phyloP scores from a whole-genome alignment of 2,797 vertebrate genomes.

The Cercopithecus mitis region DNA sequence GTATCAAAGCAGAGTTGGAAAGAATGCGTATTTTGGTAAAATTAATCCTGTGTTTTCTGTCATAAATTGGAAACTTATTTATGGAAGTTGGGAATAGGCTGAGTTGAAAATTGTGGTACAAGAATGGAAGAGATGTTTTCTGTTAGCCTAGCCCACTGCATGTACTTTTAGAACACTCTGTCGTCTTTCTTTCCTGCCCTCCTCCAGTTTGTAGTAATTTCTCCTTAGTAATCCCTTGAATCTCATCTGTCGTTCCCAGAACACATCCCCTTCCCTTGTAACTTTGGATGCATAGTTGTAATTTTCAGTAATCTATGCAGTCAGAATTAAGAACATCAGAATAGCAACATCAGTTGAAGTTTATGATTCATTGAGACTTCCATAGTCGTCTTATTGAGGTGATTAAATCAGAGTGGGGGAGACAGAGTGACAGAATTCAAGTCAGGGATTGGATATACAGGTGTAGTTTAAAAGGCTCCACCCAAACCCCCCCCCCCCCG shows the following conservation, averaged over 20 bases:
- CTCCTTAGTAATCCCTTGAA: not conserved
- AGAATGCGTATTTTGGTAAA: constrained; percentile 25
- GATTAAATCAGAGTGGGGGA: not conserved
- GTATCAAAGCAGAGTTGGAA: constrained; percentile 1
- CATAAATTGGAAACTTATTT: constrained; percentile 9
- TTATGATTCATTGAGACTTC: not conserved
- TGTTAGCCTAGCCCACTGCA: not conserved
- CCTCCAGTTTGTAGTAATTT: not conserved
- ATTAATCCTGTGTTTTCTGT: constrained; percentile 20
- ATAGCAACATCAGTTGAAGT: not conserved
- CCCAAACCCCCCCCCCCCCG: no score
- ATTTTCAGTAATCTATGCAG: not conserved
- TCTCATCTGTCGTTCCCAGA: constrained; percentile 5
- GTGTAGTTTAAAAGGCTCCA: not conserved
- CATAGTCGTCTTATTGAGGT: not conserved
- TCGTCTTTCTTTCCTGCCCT: not conserved
- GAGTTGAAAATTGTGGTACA: not conserved
- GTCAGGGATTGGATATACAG: not conserved
- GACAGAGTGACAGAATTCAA: not conserved
- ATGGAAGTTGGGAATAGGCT: not conserved
- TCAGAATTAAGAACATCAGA: constrained; percentile 1
- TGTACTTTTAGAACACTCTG: not conserved
- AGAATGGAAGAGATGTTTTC: constrained; percentile 21
- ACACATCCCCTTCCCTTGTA: not conserved
- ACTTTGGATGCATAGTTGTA: not conserved